Conservation (phyloP, 2,113 vertebrate species). For the Oceanites oceanicus region DNA sequence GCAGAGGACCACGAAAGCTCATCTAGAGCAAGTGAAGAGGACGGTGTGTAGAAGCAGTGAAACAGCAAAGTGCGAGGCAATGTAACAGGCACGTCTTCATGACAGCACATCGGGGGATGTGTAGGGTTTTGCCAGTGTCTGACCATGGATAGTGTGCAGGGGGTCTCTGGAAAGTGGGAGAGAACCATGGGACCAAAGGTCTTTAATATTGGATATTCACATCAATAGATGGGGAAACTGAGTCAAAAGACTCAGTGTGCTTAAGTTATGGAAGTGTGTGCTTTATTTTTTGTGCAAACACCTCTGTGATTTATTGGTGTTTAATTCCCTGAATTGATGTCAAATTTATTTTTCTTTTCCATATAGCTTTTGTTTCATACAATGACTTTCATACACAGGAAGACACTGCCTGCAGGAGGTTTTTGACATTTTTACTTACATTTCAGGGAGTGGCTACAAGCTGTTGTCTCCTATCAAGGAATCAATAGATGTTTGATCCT, state of each 20-base stretch:
- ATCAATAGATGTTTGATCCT: not conserved
- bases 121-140: accelerated
- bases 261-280: not conserved
- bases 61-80: accelerated
- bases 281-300: not conserved
- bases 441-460: not conserved
- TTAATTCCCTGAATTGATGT: not conserved
- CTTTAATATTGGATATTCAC: not conserved
- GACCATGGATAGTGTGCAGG: accelerated
- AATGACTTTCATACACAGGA: not conserved
- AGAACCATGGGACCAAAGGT: accelerated
- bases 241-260: not conserved
- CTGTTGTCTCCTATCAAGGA: not conserved
- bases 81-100: too few relatives aligned
- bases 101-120: accelerated
- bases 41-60: accelerated
- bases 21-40: too few relatives aligned
- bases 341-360: not conserved
- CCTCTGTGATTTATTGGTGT: not conserved
- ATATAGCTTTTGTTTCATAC: not conserved
- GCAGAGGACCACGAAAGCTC: not conserved
- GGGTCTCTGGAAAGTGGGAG: not conserved
- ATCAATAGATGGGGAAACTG: not conserved
- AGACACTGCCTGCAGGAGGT: not conserved
- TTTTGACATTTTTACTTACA: not conserved